phyloP scores from a whole-genome alignment of 1,140 invertebrate genomes.

The Aphidius gifuensis region DNA sequence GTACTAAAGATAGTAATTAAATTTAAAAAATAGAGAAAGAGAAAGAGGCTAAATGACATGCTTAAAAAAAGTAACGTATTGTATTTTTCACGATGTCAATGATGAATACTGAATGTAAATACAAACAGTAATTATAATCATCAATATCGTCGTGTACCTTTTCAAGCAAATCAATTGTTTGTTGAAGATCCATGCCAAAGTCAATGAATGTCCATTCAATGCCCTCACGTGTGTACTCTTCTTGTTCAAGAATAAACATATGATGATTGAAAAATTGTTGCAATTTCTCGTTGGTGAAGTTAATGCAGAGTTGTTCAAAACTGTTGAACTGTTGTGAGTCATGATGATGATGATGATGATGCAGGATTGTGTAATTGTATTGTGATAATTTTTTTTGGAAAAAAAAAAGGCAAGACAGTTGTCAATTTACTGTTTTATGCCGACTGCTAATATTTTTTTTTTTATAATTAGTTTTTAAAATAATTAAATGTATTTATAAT shows the following conservation, averaged over 20 bases:
- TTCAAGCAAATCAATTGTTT: conserved; percentile 71
- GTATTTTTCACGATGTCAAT: too few species aligned
- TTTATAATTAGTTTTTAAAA: neutral
- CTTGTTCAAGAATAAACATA: conserved; percentile 73
- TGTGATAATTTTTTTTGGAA: conserved; percentile 28
- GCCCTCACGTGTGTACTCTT: conserved; percentile 69
- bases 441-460: neutral
- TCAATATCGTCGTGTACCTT: conserved; percentile 56
- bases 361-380: neutral
- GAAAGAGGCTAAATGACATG: too few species aligned
- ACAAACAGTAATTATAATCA: too few species aligned
- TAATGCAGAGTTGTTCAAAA: conserved; percentile 64
- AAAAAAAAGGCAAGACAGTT: conserved; percentile 43
- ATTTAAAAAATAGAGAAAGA: too few species aligned
- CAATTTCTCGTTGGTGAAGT: conserved; percentile 73
- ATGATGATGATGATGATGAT: neutral
- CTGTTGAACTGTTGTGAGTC: conserved; percentile 51
- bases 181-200: conserved; percentile 73
- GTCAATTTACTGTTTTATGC: conserved; percentile 37
- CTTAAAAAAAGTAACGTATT: too few species aligned
- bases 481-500: neutral
- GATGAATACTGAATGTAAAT: too few species aligned
- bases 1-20: too few species aligned
- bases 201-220: conserved; percentile 74
- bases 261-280: conserved; percentile 76